phyloP scores from a whole-genome alignment of 2,113 vertebrate species.

The Nicator chloris region DNA sequence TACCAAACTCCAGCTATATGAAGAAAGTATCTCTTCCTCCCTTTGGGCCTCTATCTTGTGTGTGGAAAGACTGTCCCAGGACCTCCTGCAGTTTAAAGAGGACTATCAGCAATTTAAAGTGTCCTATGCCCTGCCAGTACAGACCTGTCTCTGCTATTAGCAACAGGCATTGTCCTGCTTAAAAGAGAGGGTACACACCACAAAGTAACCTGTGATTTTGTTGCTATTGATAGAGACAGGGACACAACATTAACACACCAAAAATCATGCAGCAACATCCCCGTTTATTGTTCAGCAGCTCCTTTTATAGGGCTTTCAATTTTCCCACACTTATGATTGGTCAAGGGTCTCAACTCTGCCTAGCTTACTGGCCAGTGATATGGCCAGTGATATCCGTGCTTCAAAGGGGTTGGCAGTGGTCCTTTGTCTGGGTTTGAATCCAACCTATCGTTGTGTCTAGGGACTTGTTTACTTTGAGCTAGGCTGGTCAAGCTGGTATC shows the following conservation, averaged over 20 bases:
- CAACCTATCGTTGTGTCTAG: not conserved
- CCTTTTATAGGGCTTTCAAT: not conserved
- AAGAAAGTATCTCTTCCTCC: not conserved
- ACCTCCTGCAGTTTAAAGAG: not conserved
- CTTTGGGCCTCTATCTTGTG: not conserved
- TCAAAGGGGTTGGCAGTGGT: not conserved
- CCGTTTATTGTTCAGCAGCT: not conserved
- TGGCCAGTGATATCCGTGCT: not conserved
- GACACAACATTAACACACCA: not conserved
- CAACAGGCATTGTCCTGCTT: not conserved
- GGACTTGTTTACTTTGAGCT: not conserved
- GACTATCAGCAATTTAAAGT: not conserved
- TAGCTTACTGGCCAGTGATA: not conserved
- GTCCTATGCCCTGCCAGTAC: not conserved
- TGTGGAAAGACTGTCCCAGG: not conserved
- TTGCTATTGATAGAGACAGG: not conserved
- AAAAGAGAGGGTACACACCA: not conserved
- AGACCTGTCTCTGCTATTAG: not conserved
- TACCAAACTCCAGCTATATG: not conserved
- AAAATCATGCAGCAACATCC: not conserved
- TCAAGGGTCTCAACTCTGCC: not conserved
- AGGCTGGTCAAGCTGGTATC: not conserved
- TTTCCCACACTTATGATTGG: not conserved
- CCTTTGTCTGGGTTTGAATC: not conserved
- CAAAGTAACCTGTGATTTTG: not conserved